Percentiles rank a stretch among this genome's conserved stretches.
These are phyloP conservation scores for Acanthosepion pharaonis DNA, from an alignment of 2,888 invertebrate genomes.

Conservation along the genomic window DNA sequence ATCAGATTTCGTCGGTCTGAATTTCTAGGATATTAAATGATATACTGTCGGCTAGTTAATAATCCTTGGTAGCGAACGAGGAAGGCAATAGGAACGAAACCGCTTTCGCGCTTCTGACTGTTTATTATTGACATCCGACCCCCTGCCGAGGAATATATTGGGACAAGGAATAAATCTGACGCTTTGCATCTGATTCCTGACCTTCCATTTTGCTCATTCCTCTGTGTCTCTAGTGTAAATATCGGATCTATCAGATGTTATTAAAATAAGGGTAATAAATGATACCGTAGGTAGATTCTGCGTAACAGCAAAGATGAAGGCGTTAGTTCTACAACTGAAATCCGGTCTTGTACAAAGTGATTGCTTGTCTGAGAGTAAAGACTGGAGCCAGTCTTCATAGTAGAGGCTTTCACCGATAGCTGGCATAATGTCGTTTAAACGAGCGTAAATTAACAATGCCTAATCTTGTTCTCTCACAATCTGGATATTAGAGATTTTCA, in stretches of 20 bases:
- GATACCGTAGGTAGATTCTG: not conserved
- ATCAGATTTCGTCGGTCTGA: not conserved
- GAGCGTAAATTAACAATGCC: too few species aligned
- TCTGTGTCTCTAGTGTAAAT: not conserved
- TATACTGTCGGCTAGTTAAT: slow-evolving; percentile 22
- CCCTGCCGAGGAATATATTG: not conserved
- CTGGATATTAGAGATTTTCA: too few species aligned
- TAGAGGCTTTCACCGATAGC: too few species aligned
- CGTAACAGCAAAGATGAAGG: not conserved
- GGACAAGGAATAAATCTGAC: not conserved
- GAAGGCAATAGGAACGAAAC: not conserved
- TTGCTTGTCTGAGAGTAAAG: too few species aligned
- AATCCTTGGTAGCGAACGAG: not conserved
- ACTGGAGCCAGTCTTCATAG: too few species aligned
- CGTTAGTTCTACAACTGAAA: too few species aligned
- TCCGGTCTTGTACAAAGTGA: too few species aligned
- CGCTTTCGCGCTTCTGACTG: not conserved
- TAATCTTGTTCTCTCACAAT: too few species aligned
- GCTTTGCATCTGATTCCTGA: not conserved
- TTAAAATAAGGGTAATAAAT: not conserved
- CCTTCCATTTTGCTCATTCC: not conserved
- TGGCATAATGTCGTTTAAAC: too few species aligned
- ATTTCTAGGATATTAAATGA: not conserved
- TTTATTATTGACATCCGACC: not conserved
- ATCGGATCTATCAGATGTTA: not conserved